Base-by-base conservation (phyloP, 2,797 vertebrate genomes). In the Tapera naevia region DNA sequence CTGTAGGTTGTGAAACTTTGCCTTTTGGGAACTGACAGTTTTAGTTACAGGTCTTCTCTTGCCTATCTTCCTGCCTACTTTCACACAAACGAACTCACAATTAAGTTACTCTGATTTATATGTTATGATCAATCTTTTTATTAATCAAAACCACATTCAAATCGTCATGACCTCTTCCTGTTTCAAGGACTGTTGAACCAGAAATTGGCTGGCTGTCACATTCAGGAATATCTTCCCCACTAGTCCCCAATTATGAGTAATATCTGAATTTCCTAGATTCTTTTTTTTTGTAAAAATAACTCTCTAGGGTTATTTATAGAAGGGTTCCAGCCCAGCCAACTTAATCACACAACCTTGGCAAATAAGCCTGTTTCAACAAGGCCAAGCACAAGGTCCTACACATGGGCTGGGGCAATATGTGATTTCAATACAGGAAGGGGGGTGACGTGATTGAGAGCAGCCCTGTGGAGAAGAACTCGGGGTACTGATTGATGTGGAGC, bases 11-110 rank as follows among this genome's bases (percentile, higher is more conserved):
- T 84, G 80, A 93, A 93, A 88, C 81, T 86, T 86, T 81, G 58
- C 73, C 73, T 94, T 91, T 91, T 75, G 66, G 73, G 86, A 90
- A 73, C 8, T 84, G 78, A 28, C 80, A 66, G 35, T 66, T 93
- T 86, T 91, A 93, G 91, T 93, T 73, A 81, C 51, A 81, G 66
- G 70, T 88, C 70, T 91, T 91, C 45, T 70, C 84, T 89, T 87
- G 56, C 48, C 89, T 87, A 62, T 87, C 41, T 30, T 91, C 53
- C 73, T 66, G 51, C 74, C 74, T 43, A 3, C 66, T 82, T 94
- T 86, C 12, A 89, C 19, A 37, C 6, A 2, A 80, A 93, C 78
- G 37, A 89, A 54, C 33, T 84, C 39, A 24, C 61, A 86, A 82
- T 86, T 57, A 51, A 83, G 56, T 90, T 72, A 81, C 79, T 94